Conservation (phyloP, 1,140 invertebrate genomes). For the Sarcophaga peregrina region DNA sequence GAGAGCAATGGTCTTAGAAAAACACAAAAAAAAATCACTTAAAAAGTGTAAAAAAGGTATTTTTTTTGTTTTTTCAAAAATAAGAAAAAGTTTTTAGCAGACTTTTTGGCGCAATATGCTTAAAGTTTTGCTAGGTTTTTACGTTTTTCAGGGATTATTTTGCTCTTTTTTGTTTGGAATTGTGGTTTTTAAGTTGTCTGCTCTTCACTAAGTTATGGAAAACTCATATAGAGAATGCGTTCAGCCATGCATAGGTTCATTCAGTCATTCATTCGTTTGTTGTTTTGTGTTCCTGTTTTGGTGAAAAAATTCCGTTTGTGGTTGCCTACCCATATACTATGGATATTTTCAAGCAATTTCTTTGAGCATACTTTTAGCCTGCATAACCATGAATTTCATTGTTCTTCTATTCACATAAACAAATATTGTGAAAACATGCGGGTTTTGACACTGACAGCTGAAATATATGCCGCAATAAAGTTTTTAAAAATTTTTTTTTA, state of each 20-base stretch:
- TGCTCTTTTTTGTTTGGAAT: neutral
- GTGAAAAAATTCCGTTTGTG: neutral
- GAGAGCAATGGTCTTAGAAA: neutral
- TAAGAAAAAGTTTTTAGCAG: neutral
- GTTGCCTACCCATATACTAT: neutral
- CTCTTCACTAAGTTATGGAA: neutral
- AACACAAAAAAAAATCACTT: neutral
- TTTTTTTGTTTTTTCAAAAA: too few relatives aligned
- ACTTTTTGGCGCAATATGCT: slow-evolving; percentile 22
- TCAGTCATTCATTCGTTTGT: neutral
- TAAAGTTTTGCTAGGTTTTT: neutral
- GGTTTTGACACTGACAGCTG: slow-evolving; percentile 21
- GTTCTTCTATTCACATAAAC: neutral
- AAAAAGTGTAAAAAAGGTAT: neutral
- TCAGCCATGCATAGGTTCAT: neutral
- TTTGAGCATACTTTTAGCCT: neutral
- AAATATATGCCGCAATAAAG: neutral
- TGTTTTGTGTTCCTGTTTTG: neutral
- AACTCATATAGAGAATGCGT: slow-evolving; percentile 1
- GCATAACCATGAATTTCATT: neutral
- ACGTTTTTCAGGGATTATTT: neutral
- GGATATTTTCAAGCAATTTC: too few relatives aligned
- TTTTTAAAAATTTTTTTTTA: too few relatives aligned
- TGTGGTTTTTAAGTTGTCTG: neutral
- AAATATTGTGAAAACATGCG: neutral